These are phyloP conservation scores for Chiroxiphia lanceolata DNA, from an alignment of 2,797 vertebrate species.

Conservation along the genomic window DNA sequence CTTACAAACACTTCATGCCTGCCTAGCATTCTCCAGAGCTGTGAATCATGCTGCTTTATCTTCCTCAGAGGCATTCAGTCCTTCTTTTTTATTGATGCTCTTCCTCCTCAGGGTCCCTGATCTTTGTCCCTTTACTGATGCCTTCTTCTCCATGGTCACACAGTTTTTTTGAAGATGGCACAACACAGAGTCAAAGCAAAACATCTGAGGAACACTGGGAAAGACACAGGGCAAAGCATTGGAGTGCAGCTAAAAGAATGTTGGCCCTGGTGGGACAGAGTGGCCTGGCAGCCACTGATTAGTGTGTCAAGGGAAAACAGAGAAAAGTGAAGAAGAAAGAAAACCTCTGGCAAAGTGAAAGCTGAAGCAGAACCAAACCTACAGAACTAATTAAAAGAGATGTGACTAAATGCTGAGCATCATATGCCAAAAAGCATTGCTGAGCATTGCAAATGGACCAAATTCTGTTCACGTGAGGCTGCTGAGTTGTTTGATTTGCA, in stretches of 20 bases:
- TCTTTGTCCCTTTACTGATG: conserved; percentile 47
- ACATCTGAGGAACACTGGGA: background rate
- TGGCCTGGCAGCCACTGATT: background rate
- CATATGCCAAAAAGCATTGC: background rate
- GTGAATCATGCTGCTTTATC: background rate
- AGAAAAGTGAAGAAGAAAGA: background rate
- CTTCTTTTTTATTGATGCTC: conserved; percentile 24
- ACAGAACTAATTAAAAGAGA: background rate
- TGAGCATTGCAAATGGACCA: background rate
- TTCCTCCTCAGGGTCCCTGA: conserved; percentile 19
- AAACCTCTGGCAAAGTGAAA: background rate
- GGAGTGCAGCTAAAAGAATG: background rate
- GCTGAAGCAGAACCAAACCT: background rate
- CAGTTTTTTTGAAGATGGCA: background rate
- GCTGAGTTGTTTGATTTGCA: background rate
- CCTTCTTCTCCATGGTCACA: conserved; percentile 13
- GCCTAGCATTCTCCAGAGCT: conserved; percentile 14
- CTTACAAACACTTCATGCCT: conserved; percentile 23
- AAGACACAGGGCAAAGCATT: background rate
- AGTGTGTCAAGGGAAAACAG: background rate
- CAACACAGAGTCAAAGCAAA: background rate
- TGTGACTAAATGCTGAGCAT: background rate
- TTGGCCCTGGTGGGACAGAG: background rate
- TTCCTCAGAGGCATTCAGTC: background rate
- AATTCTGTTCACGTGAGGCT: background rate